Evolutionary conservation across 2,797 vertebrate species (phyloP).

Genomic region (Megaceryle alcyon): DNA sequence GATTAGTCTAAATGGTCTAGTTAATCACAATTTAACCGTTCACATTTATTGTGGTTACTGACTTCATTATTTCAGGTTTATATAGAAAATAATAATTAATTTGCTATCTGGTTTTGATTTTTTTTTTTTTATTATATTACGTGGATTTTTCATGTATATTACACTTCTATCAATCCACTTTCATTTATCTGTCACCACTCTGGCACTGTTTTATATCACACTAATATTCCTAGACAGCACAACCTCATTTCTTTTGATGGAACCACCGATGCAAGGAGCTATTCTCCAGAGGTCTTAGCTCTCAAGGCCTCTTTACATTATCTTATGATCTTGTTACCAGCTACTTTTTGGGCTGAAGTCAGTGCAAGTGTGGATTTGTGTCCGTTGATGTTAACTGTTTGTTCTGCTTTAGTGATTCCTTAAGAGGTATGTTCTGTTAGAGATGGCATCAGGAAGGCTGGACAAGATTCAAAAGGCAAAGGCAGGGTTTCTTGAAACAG

Average conservation of each 20-base stretch:
- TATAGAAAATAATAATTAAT: background rate
- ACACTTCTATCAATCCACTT: background rate
- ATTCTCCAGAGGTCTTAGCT: constrained; percentile 21
- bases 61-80: background rate
- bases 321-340: constrained; percentile 16
- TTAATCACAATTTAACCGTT: background rate
- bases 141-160: background rate
- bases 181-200: constrained; percentile 27
- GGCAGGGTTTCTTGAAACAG: background rate
- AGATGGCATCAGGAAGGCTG: background rate
- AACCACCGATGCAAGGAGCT: constrained; percentile 26
- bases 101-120: background rate
- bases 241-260: constrained; percentile 62
- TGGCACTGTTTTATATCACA: constrained; percentile 12
- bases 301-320: constrained; percentile 36
- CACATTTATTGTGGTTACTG: background rate
- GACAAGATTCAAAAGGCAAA: background rate
- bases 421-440: background rate
- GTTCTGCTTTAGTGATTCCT: background rate
- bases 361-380: background rate
- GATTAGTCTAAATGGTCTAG: background rate
- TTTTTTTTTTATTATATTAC: background rate
- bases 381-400: background rate
- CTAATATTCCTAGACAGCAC: constrained; percentile 39
- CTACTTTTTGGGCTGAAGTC: background rate